Evolutionary conservation across 2,888 invertebrate genomes (phyloP).

Genomic region (Pachycephus smyrnensis): DNA sequence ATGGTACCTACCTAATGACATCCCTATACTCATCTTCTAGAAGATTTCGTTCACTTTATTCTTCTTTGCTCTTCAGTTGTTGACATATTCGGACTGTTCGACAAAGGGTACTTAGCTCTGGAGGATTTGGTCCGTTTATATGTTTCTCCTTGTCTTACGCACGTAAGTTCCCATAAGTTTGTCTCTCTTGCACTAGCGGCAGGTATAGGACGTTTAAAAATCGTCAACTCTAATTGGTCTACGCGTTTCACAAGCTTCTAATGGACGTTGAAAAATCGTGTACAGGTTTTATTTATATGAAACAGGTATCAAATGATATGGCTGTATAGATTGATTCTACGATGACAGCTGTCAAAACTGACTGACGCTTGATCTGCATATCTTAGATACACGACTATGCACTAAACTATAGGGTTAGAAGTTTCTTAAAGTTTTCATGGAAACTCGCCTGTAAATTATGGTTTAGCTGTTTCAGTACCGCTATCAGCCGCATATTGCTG

Average conservation of each 20-base stretch:
- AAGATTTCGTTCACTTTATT: background rate
- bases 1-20: slow-evolving; percentile 14
- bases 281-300: no score
- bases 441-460: background rate
- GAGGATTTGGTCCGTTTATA: no score
- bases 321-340: background rate
- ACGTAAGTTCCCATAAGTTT: no score
- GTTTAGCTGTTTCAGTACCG: background rate
- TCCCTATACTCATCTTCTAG: slow-evolving; percentile 7
- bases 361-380: background rate
- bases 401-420: background rate
- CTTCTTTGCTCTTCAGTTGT: slow-evolving; percentile 16
- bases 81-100: slow-evolving; percentile 10
- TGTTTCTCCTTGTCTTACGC: no score
- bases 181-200: no score
- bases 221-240: no score
- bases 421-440: background rate
- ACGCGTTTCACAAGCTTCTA: no score
- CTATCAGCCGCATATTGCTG: slow-evolving; percentile 43
- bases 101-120: background rate
- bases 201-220: no score
- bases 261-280: no score
- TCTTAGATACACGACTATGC: background rate
- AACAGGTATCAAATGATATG: no score
- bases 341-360: background rate